phyloP scores from a whole-genome alignment of 2,113 vertebrate species.

The Hyperopisus bebe region DNA sequence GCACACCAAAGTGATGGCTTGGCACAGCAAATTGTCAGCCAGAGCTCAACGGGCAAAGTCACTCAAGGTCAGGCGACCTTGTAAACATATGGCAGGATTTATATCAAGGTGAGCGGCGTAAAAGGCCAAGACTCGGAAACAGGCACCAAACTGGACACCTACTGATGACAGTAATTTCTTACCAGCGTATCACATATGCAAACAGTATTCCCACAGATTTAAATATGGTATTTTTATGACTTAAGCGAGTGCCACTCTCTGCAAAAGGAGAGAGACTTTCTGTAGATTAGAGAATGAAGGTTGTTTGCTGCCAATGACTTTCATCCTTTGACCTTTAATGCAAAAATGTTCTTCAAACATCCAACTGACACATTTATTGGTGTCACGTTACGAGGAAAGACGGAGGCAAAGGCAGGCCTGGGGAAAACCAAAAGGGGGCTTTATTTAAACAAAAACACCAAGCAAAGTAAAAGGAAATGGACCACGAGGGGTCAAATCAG shows the following conservation, averaged over 20 bases:
- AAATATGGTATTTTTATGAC: not conserved
- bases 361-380: not conserved
- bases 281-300: not conserved
- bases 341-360: not conserved
- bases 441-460: too few species aligned
- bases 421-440: too few species aligned
- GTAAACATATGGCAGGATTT: constrained; percentile 41
- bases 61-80: constrained; percentile 57
- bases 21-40: constrained; percentile 53
- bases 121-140: constrained; percentile 35
- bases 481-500: too few species aligned
- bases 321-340: not conserved
- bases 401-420: too few species aligned
- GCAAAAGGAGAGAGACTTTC: not conserved
- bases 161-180: not conserved
- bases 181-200: not conserved
- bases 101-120: constrained; percentile 49
- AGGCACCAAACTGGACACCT: constrained; percentile 31
- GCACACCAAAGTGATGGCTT: constrained; percentile 39
- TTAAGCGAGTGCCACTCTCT: not conserved
- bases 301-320: not conserved
- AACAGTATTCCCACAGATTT: not conserved
- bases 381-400: too few species aligned
- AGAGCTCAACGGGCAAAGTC: constrained; percentile 58
- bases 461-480: too few species aligned